Evolutionary conservation across 2,113 vertebrate species (phyloP), one percentile per base, ranked within the genome.

Genomic region (Tychaedon coryphoeus): DNA sequence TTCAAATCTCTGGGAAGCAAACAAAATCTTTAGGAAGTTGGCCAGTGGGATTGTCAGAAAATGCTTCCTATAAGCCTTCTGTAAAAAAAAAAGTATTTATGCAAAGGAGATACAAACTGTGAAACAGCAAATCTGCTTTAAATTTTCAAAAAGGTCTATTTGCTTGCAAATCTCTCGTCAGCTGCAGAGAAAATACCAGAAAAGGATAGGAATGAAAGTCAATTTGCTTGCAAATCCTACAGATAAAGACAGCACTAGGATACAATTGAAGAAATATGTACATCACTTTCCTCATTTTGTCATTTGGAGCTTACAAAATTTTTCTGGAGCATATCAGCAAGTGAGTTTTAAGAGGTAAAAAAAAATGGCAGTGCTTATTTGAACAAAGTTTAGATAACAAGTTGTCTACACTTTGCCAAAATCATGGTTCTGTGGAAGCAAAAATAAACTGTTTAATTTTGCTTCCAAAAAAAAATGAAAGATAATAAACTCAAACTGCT

Each of bases 141-240:
- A 66, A 84, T 74, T 90, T 88, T 53, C 64, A 74, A 67, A 92
- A 80, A 86, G 36, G 60, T 80, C 88, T 93, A 71, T 95, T 95
- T 96, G 60, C 79, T 95, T 96, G 93, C 92, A 97, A 96, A 96
- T 95, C 85, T 91, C 70, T 94, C 1, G 2, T 95, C 85, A 93
- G 82, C 82, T 92, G 69, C 71, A 90, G 75, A 93, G 86, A 77
- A 96, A 67, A 93, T 80, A 86, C 9, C 56, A 90, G 92, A 62
- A 93, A 60, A 80, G 60, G 82, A 88, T 60, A 90, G 60, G 65
- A 64, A 48, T 80, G 87, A 77, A 96, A 93, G 94, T 80, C 85
- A 95, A 96, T 94, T 96, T 96, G 40, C 69, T 93, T 90, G 92
- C 88, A 97, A 93, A 96, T 94, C 86, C 60, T 80, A 56, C 56